These are phyloP conservation scores for Aphrocallistes beatrix DNA, from an alignment of 37 sponge, comb jelly and placozoan species.

Conservation along the genomic window DNA sequence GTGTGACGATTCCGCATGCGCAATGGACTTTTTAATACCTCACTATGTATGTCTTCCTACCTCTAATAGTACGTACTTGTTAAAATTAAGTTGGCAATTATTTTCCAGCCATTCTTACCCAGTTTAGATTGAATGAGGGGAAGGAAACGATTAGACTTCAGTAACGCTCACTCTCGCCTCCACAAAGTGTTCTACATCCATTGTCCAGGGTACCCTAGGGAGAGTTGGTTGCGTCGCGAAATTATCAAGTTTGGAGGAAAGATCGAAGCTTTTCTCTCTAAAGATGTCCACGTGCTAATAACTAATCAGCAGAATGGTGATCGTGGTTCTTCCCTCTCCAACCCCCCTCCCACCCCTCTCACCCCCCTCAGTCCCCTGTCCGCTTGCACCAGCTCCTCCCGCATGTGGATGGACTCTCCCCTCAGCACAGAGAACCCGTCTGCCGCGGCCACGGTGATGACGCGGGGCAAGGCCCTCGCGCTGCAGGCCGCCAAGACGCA, in stretches of 20 bases:
- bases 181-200: background rate
- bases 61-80: too few species aligned
- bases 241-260: background rate
- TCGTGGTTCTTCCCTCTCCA: background rate
- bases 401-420: background rate
- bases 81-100: too few species aligned
- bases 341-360: background rate
- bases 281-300: background rate
- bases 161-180: background rate
- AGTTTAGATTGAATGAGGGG: too few species aligned
- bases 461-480: background rate
- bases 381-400: background rate
- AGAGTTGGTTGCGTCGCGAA: background rate
- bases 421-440: background rate
- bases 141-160: background rate
- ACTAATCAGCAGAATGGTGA: background rate
- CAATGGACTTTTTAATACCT: too few species aligned
- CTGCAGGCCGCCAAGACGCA: conserved; percentile 9
- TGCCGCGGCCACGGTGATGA: background rate
- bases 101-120: too few species aligned
- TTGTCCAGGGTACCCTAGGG: background rate
- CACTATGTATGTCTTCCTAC: too few species aligned
- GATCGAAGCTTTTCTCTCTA: background rate
- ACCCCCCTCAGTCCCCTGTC: background rate
- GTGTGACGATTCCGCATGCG: too few species aligned